Percentiles rank a stretch among this genome's conserved stretches.
Evolutionary conservation across 2,113 vertebrate species (phyloP).

Genomic region (Oreochromis niloticus): DNA sequence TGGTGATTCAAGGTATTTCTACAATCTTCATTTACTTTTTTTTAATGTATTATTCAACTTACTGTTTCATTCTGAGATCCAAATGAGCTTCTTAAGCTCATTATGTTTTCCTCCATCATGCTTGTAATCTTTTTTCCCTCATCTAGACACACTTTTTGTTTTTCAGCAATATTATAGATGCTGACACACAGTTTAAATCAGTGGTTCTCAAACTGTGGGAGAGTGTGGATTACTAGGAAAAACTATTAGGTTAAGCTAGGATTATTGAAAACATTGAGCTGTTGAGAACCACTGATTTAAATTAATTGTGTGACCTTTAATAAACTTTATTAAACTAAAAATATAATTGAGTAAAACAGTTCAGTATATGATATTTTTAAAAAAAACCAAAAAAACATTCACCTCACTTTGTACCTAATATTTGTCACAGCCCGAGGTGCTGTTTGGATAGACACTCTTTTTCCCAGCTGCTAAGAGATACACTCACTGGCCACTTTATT

Average conservation of each 20-base stretch:
- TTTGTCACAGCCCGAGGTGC: neutral
- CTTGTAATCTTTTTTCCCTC: neutral
- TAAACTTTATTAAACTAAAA: neutral
- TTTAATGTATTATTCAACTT: neutral
- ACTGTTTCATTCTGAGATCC: neutral
- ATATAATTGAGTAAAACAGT: neutral
- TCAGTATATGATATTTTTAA: fast-evolving
- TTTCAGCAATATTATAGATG: neutral
- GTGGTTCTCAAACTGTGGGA: neutral
- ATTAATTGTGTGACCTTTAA: neutral
- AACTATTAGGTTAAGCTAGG: neutral
- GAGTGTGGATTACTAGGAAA: neutral
- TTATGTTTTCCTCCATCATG: neutral
- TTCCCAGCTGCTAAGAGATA: neutral
- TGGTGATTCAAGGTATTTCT: slow-evolving; percentile 88
- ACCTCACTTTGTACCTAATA: neutral
- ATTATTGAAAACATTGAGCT: neutral
- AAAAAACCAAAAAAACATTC: neutral
- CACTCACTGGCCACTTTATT: neutral
- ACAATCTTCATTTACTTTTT: neutral
- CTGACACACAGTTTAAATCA: neutral
- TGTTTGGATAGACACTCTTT: neutral
- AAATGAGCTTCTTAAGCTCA: neutral
- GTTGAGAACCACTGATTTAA: neutral
- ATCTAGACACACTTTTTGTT: neutral